A percentile compares a stretch with the other conserved stretches of the same genome.
phyloP scores from a whole-genome alignment of 2,797 vertebrate species.

The Molothrus ater region DNA sequence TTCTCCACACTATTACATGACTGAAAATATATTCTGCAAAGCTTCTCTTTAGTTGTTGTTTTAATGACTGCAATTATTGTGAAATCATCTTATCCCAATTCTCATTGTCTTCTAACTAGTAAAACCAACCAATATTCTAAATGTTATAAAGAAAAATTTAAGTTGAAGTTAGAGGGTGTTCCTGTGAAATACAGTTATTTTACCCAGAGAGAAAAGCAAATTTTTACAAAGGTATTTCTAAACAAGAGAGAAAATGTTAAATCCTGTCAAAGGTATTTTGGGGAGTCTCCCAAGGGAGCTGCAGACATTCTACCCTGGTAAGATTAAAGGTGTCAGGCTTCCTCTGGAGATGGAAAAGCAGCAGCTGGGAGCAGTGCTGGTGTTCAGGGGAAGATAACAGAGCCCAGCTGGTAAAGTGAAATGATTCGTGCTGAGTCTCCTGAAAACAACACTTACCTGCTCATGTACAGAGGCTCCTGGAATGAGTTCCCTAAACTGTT shows the following conservation, averaged over 20 bases:
- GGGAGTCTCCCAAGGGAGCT: background rate
- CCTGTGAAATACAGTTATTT: background rate
- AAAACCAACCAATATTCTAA: background rate
- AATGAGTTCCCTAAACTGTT: background rate
- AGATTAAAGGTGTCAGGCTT: background rate
- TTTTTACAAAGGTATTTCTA: background rate
- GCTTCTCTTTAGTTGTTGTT: background rate
- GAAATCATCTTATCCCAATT: background rate
- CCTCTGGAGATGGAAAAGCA: background rate
- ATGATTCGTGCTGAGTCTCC: background rate
- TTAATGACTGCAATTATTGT: background rate
- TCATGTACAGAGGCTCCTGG: background rate
- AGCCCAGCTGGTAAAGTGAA: background rate
- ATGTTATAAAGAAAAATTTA: background rate
- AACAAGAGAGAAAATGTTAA: background rate
- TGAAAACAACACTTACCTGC: constrained; percentile 17
- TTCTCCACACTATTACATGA: background rate
- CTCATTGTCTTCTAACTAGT: background rate
- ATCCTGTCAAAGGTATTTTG: background rate
- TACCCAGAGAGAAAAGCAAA: background rate
- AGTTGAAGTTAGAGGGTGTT: background rate
- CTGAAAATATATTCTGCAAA: background rate
- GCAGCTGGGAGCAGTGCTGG: background rate
- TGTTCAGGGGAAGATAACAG: background rate
- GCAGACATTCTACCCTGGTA: background rate